Evolutionary conservation across 1,140 invertebrate genomes (phyloP).

Genomic region (Drosophila guanche): DNA sequence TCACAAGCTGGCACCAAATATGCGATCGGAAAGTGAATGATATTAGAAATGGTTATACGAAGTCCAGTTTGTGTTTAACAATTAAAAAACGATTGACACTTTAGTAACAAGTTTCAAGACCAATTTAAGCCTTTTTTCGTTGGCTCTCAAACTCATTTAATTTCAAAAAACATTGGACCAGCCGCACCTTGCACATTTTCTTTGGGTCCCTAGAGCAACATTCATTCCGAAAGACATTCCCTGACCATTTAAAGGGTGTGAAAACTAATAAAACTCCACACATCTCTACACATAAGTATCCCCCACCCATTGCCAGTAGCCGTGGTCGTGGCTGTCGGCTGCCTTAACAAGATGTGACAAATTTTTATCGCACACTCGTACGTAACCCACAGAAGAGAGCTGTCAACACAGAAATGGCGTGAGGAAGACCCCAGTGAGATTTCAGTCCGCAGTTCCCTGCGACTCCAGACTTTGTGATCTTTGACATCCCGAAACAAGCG

Average conservation of each 20-base stretch:
- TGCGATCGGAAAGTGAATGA: too few species aligned
- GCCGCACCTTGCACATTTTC: neutral
- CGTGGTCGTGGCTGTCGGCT: slow-evolving; percentile 3
- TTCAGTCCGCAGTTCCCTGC: slow-evolving; percentile 31
- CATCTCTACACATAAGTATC: neutral
- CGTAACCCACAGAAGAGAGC: slow-evolving; percentile 51
- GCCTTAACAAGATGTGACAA: slow-evolving; percentile 68
- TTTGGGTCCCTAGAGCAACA: slow-evolving; percentile 7
- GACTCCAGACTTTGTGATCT: slow-evolving; percentile 49
- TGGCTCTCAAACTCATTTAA: too few species aligned
- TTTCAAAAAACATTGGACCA: neutral
- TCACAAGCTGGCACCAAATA: too few species aligned
- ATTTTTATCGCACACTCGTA: slow-evolving; percentile 64
- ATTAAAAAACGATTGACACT: too few species aligned
- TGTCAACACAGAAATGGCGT: slow-evolving; percentile 32
- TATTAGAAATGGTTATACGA: too few species aligned
- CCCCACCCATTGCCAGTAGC: neutral
- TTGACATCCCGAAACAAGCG: slow-evolving; percentile 57
- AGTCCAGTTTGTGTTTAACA: too few species aligned
- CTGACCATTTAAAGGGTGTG: slow-evolving; percentile 38
- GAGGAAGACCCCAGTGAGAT: slow-evolving; percentile 24
- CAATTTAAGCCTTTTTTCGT: too few species aligned
- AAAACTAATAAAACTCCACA: slow-evolving; percentile 44
- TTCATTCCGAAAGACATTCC: slow-evolving; percentile 8
- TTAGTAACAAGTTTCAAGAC: too few species aligned